Conservation (phyloP, 1,140 invertebrate species). For the Penaeus chinensis region DNA sequence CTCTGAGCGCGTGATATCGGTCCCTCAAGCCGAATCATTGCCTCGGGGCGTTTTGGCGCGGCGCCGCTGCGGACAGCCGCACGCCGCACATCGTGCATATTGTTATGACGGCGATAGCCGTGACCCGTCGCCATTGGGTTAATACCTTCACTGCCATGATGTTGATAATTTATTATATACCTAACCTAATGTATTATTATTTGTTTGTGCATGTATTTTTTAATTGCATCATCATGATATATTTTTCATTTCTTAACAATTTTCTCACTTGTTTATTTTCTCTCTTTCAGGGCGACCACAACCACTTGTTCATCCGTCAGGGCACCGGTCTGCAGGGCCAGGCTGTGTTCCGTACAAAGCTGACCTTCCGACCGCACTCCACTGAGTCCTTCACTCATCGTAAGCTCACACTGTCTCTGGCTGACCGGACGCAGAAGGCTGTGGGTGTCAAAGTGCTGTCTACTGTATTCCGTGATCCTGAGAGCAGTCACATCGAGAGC, state of each 20-base stretch:
- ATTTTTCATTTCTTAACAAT: neutral
- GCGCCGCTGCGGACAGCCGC: no score
- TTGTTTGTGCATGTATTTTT: no score
- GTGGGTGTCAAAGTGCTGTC: conserved; percentile 96
- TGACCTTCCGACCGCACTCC: conserved; percentile 96
- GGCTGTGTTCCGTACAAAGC: conserved; percentile 94
- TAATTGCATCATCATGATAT: no score
- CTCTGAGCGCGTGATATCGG: no score
- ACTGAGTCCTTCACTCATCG: conserved; percentile 98
- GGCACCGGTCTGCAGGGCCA: conserved; percentile 98
- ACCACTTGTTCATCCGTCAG: conserved; percentile 95
- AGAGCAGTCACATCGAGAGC: conserved; percentile 84
- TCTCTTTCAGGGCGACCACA: conserved; percentile 83
- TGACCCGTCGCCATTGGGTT: no score
- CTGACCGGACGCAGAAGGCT: conserved; percentile 96
- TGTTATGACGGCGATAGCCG: no score
- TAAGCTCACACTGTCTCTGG: conserved; percentile 97
- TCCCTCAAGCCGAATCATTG: no score
- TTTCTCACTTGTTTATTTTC: neutral
- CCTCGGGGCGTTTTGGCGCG: no score
- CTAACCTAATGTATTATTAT: no score
- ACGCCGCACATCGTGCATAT: no score
- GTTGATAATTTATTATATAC: no score
- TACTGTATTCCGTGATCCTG: conserved; percentile 93
- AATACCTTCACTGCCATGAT: no score